These are phyloP conservation scores for Tenthredo scrophulariae DNA, from an alignment of 2,888 invertebrate species.

Conservation along the genomic window DNA sequence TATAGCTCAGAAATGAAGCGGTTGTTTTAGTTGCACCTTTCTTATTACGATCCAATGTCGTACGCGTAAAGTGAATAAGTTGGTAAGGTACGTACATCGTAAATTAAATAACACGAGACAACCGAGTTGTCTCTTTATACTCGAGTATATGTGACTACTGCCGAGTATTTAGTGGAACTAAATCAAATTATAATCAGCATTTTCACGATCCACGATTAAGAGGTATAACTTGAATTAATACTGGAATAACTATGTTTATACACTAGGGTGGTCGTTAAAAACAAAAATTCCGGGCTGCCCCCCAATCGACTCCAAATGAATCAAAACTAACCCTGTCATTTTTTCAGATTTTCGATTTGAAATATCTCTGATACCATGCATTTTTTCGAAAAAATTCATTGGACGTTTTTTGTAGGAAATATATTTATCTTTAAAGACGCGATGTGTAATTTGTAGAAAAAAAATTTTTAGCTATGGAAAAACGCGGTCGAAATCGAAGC, in stretches of 20 bases:
- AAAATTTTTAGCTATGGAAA: too few relatives aligned
- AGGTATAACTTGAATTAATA: constrained; percentile 14
- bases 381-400: too few relatives aligned
- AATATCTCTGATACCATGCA: too few relatives aligned
- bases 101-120: constrained; percentile 3
- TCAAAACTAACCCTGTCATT: too few relatives aligned
- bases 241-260: not conserved
- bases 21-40: not conserved
- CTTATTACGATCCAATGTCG: constrained; percentile 23
- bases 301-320: too few relatives aligned
- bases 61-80: constrained; percentile 10
- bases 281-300: too few relatives aligned
- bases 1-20: constrained; percentile 11
- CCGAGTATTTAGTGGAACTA: constrained; percentile 7
- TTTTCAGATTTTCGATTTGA: too few relatives aligned
- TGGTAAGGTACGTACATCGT: not conserved
- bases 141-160: not conserved
- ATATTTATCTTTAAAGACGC: too few relatives aligned
- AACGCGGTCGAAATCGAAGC: too few relatives aligned
- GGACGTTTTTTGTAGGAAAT: too few relatives aligned
- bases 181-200: constrained; percentile 37
- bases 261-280: too few relatives aligned
- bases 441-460: too few relatives aligned
- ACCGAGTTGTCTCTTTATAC: not conserved
- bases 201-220: constrained; percentile 37